phyloP scores from a whole-genome alignment of 2,113 vertebrate species.

The Oncorhynchus gorbuscha region DNA sequence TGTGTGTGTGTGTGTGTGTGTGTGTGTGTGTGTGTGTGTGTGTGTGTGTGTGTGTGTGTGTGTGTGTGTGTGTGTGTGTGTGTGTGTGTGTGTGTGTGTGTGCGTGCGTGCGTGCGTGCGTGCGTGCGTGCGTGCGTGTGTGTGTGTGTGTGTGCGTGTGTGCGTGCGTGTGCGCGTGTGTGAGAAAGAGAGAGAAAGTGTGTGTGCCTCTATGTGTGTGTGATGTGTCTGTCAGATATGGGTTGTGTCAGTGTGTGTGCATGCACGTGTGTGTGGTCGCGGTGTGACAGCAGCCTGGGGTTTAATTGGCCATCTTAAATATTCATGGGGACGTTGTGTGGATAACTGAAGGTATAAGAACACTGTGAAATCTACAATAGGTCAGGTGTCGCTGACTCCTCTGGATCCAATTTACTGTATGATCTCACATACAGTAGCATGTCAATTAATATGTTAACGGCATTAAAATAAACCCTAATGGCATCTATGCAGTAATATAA shows the following conservation, averaged over 20 bases:
- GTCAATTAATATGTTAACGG: constrained; percentile 79
- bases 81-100: neutral
- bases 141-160: constrained; percentile 16
- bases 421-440: constrained; percentile 63
- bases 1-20: constrained; percentile 52
- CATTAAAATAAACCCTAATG: constrained; percentile 70
- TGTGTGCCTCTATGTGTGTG: neutral
- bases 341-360: constrained; percentile 79
- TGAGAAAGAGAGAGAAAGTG: neutral
- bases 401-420: constrained; percentile 75
- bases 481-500: constrained; percentile 68
- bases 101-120: constrained; percentile 33
- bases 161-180: constrained; percentile 28
- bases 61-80: constrained; percentile 51
- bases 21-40: neutral
- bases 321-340: constrained; percentile 76
- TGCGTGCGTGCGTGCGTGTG: constrained; percentile 34
- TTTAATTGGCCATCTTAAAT: constrained; percentile 79
- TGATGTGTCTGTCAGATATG: neutral
- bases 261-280: constrained; percentile 24
- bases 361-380: constrained; percentile 76
- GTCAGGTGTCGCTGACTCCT: constrained; percentile 75
- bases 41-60: constrained; percentile 34
- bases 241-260: constrained; percentile 27
- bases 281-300: constrained; percentile 37